These are phyloP conservation scores for Acanthococcus lagerstroemiae DNA, from an alignment of 2,888 invertebrate species.

Conservation along the genomic window DNA sequence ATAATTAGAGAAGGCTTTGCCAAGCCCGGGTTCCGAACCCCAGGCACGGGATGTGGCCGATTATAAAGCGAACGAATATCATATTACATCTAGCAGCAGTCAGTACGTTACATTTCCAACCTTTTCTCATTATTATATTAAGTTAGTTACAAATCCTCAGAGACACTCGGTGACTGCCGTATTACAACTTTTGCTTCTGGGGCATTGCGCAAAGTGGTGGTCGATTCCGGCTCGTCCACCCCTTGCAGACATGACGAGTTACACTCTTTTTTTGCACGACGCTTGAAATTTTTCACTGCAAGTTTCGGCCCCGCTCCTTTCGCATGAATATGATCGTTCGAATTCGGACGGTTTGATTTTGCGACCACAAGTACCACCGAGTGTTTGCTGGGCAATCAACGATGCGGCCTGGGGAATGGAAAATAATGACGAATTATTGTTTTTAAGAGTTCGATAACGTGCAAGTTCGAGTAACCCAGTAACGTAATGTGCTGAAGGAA, in stretches of 20 bases:
- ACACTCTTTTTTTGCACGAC: too few species aligned
- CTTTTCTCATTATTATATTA: conserved; percentile 31
- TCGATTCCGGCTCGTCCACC: conserved; percentile 1
- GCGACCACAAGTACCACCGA: too few species aligned
- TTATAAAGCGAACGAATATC: conserved; percentile 31
- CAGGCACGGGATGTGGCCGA: conserved; percentile 26
- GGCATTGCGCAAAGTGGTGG: conserved; percentile 20
- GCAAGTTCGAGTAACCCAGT: too few species aligned
- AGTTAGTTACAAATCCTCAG: conserved; percentile 27
- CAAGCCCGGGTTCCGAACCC: conserved; percentile 13
- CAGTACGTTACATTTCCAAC: conserved; percentile 24
- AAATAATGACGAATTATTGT: background rate
- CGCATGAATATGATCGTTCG: too few species aligned
- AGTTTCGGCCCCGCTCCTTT: too few species aligned
- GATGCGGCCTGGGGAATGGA: background rate
- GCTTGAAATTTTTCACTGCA: too few species aligned
- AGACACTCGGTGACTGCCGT: conserved; percentile 26
- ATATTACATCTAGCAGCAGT: conserved; percentile 24
- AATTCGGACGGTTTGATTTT: too few species aligned
- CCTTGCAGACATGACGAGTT: too few species aligned
- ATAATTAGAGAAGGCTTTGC: conserved; percentile 29
- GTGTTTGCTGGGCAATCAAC: too few species aligned
- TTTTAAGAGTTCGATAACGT: background rate
- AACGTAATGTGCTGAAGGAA: too few species aligned
- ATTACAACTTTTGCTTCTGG: conserved; percentile 16